A percentile compares a stretch with the other conserved stretches of the same genome.
phyloP scores from a whole-genome alignment of 2,113 vertebrate species.

The Pagrus major region DNA sequence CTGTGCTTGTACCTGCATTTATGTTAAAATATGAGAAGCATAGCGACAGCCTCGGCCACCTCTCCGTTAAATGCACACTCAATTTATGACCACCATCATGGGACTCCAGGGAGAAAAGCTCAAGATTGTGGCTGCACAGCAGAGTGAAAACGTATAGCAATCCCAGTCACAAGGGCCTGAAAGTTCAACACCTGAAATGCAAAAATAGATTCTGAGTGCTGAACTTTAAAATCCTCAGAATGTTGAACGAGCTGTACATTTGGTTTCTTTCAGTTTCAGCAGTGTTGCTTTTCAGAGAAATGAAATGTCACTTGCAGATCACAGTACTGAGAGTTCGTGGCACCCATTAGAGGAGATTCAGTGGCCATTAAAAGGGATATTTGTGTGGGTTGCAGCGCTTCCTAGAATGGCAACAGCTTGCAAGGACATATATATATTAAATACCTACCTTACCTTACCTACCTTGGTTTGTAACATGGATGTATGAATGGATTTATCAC shows the following conservation, averaged over 20 bases:
- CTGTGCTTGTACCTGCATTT: conserved; percentile 39
- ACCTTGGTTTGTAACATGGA: conserved; percentile 21
- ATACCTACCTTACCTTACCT: no score
- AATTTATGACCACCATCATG: conserved; percentile 60
- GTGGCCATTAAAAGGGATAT: conserved; percentile 53
- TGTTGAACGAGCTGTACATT: conserved; percentile 79
- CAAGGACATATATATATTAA: conserved; percentile 45
- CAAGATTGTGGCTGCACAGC: conserved; percentile 81
- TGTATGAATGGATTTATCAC: conserved; percentile 25
- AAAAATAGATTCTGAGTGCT: conserved; percentile 27
- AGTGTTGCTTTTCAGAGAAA: conserved; percentile 80
- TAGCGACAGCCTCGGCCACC: conserved; percentile 34
- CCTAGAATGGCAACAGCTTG: conserved; percentile 32
- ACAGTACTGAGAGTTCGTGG: conserved; percentile 61
- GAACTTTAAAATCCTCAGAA: conserved; percentile 32
- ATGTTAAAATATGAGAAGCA: conserved; percentile 59
- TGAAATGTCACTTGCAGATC: conserved; percentile 53
- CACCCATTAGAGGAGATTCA: conserved; percentile 66
- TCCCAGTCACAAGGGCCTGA: conserved; percentile 4
- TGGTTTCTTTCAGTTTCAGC: conserved; percentile 81
- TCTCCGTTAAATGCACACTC: conserved; percentile 37
- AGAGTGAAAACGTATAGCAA: conserved; percentile 78
- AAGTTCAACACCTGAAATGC: conserved; percentile 23
- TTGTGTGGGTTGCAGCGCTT: conserved; percentile 60
- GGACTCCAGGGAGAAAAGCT: conserved; percentile 70